Conservation (phyloP, 2,797 vertebrate genomes). For the Tamandua tetradactyla region DNA sequence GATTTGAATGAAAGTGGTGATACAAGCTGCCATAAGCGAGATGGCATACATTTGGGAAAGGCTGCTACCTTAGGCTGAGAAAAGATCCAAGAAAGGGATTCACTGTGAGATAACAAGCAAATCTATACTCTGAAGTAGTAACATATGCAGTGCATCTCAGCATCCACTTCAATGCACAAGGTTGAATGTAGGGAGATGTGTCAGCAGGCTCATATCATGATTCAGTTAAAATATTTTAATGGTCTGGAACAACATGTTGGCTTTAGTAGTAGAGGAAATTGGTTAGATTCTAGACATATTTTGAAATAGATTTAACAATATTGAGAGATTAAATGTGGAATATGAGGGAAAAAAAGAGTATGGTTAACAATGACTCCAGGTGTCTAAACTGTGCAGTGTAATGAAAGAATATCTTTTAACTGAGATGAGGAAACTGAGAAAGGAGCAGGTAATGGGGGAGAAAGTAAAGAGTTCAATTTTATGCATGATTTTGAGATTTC, state of each 20-base stretch:
- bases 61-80: background rate
- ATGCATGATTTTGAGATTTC: background rate
- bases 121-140: background rate
- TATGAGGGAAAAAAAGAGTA: background rate
- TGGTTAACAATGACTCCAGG: background rate
- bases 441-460: background rate
- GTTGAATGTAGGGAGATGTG: background rate
- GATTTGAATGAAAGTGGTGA: background rate
- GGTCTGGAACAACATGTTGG: background rate
- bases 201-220: background rate
- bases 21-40: background rate
- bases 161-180: background rate
- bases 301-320: background rate
- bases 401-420: background rate
- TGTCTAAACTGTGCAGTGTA: background rate
- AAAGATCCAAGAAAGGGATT: background rate
- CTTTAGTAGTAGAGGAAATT: background rate
- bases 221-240: background rate
- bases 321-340: background rate
- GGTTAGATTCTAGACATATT: background rate
- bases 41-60: background rate
- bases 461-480: background rate
- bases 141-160: background rate
- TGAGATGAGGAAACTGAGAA: background rate
- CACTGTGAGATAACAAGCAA: background rate